These are phyloP conservation scores for Rhinichthys osculus DNA, from an alignment of 2,797 vertebrate species.

Conservation along the genomic window DNA sequence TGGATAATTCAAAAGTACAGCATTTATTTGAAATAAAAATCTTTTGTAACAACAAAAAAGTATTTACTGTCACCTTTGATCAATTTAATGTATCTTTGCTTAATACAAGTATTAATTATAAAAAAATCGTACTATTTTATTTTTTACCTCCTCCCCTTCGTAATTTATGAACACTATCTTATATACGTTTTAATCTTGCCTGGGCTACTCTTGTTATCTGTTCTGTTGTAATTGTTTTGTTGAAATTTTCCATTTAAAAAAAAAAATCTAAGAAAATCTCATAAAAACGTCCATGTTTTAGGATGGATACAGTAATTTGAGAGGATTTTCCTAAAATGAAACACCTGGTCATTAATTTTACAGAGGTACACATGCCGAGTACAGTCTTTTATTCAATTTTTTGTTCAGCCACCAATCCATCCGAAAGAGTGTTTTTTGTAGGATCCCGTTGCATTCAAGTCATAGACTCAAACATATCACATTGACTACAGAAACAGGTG, in stretches of 20 bases:
- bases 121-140: too few relatives aligned
- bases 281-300: neutral
- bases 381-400: slow-evolving; percentile 15
- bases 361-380: slow-evolving; percentile 8
- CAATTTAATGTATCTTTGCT: neutral
- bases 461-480: slow-evolving; percentile 23
- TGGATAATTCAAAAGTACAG: neutral
- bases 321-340: neutral
- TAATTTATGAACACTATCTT: too few relatives aligned
- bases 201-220: neutral
- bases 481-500: slow-evolving; percentile 13
- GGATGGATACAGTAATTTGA: neutral
- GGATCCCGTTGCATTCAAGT: neutral
- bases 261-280: neutral
- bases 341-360: neutral
- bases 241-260: neutral
- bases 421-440: neutral
- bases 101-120: neutral
- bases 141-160: too few relatives aligned
- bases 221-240: neutral
- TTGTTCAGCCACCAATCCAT: slow-evolving; percentile 17
- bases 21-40: neutral
- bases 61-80: neutral
- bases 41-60: neutral
- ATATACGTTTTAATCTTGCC: neutral